Evolutionary conservation across 35 echinoderm and acorn worm genomes (phyloP).

Genomic region (Holothuria glaberrima): DNA sequence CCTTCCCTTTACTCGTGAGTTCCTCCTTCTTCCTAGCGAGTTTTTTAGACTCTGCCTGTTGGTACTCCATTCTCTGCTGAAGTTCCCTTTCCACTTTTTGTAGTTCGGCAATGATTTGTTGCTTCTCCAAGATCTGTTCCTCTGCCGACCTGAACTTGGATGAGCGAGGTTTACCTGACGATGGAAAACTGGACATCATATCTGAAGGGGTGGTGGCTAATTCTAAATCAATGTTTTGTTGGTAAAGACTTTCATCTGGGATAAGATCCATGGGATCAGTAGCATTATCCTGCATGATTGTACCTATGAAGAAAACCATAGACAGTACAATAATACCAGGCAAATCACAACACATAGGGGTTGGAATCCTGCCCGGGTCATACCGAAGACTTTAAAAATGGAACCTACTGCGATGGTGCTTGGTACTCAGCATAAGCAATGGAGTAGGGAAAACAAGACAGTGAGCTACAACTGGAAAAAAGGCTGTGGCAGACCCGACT

Average conservation of each 20-base stretch:
- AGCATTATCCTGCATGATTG: constrained; percentile 42
- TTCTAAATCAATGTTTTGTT: constrained; percentile 39
- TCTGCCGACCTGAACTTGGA: constrained; percentile 74
- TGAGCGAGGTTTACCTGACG: not conserved
- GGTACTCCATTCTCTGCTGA: constrained; percentile 77
- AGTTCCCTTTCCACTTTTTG: constrained; percentile 93
- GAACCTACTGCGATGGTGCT: too few relatives aligned
- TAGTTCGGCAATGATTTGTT: constrained; percentile 87
- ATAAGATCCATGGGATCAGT: constrained; percentile 49
- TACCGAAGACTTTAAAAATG: too few relatives aligned
- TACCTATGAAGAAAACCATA: constrained; percentile 25
- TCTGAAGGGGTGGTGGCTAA: not conserved
- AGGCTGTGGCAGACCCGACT: too few relatives aligned
- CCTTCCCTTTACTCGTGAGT: constrained; percentile 20
- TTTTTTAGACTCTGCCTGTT: constrained; percentile 65
- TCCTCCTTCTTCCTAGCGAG: constrained; percentile 68
- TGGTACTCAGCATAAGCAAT: too few relatives aligned
- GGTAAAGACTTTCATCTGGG: constrained; percentile 44
- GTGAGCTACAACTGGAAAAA: too few relatives aligned
- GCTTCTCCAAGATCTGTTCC: constrained; percentile 96
- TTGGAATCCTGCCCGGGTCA: too few relatives aligned
- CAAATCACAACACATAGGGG: too few relatives aligned
- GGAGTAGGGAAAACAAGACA: too few relatives aligned
- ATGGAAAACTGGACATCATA: constrained; percentile 14
- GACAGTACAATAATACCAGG: not conserved